These are phyloP conservation scores for Drosophila quinaria DNA, from an alignment of 2,888 invertebrate genomes.

Conservation along the genomic window DNA sequence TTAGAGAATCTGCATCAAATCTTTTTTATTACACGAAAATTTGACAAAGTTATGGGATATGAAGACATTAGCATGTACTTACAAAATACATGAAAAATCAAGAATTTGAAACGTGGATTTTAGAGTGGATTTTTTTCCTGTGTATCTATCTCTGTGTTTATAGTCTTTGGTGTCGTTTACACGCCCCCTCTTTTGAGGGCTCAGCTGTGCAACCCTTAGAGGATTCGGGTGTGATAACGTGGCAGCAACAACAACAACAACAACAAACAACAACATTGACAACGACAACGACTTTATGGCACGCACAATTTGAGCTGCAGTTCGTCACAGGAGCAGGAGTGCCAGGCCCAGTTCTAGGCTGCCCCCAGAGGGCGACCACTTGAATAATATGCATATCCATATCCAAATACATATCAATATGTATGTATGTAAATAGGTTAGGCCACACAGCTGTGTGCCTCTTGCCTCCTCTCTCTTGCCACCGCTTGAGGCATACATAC, in stretches of 20 bases:
- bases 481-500: slow-evolving; percentile 40
- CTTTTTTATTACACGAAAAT: no score
- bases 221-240: slow-evolving; percentile 64
- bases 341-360: slow-evolving; percentile 32
- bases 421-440: slow-evolving; percentile 74
- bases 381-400: slow-evolving; percentile 32
- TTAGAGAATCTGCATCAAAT: no score
- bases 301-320: slow-evolving; percentile 80
- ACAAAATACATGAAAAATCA: no score
- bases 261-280: neutral
- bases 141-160: slow-evolving; percentile 4
- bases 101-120: no score
- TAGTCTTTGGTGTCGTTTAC: slow-evolving; percentile 52
- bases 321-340: slow-evolving; percentile 54
- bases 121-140: no score
- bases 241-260: slow-evolving; percentile 22
- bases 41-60: no score
- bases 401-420: slow-evolving; percentile 30
- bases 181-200: slow-evolving; percentile 50
- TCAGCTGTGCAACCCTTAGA: slow-evolving; percentile 69
- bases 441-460: slow-evolving; percentile 72
- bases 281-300: slow-evolving; percentile 73
- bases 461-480: neutral
- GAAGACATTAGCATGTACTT: no score
- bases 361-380: slow-evolving; percentile 55